Base-by-base conservation (phyloP, 1,140 invertebrate genomes). In the Polypedilum pembai region DNA sequence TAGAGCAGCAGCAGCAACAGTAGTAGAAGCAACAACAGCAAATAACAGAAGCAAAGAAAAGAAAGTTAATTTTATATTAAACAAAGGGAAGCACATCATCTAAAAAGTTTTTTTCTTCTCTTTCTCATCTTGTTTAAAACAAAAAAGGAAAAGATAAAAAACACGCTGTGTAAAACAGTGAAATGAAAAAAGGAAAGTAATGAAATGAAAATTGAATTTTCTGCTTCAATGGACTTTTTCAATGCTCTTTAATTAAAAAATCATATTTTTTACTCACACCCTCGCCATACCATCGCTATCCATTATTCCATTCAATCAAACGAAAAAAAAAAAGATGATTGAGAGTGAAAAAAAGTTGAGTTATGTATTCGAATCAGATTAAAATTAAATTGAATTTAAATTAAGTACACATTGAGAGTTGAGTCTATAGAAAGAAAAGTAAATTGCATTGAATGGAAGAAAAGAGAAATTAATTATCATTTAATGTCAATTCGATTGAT, bases 131-230 rank as follows among this genome's bases (percentile, higher is more conserved):
- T 33, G 2, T 33, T 33, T 33, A 33, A 33, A 33, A 33, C 24
- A 33, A 33, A 33, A 33, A 33, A 33, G 24, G n/a, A 56, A 3
- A 45, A 45, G 15, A 45, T 45, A 56, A 56, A 56, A 56, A 56
- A 56, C 45, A 56, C 45, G 45, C 15, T 56, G 1, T 18, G 65
- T 7, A 66, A 66, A 66, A 65, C 12, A 65, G n/a, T 8, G 56
- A 4, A 65, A 20, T 10, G 10, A 18, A 56, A 15, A 45, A 18
- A 69, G 17, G 18, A 69, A 20, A 18, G 65, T 69, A 69, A 69
- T 69, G 65, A 69, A 69, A 69, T 20, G 65, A 69, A 69, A 69
- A 69, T 69, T 69, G 65, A 69, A 69, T 69, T 69, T 69, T 69
- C 17, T 20, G 17, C 65, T 69, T 69, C 65, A 69, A 69, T 21